These are phyloP conservation scores for Sisor rabdophorus DNA, from an alignment of 2,113 vertebrate genomes.

Conservation along the genomic window DNA sequence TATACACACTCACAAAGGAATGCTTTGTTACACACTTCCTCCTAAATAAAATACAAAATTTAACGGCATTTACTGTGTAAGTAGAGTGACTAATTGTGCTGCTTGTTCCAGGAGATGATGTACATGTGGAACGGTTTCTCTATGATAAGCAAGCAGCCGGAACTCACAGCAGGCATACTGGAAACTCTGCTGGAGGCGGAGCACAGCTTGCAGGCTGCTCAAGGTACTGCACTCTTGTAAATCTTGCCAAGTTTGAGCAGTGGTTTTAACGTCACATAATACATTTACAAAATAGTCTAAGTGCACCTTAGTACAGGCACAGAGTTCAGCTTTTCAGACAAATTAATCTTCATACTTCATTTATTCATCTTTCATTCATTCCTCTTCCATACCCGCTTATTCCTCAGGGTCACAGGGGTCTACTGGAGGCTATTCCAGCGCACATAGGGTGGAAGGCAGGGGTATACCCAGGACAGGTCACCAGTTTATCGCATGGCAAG, in stretches of 20 bases:
- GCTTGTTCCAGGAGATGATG: conserved; percentile 75
- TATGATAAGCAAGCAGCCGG: conserved; percentile 67
- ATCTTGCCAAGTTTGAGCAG: not conserved
- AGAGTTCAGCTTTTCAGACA: too few species aligned
- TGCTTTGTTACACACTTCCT: not conserved
- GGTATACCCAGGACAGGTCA: too few species aligned
- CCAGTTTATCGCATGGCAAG: too few species aligned
- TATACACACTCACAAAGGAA: not conserved
- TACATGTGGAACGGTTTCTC: conserved; percentile 82
- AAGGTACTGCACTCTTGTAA: conserved; percentile 55
- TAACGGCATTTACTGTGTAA: not conserved
- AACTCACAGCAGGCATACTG: conserved; percentile 72
- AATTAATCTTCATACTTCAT: too few species aligned
- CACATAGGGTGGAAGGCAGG: too few species aligned
- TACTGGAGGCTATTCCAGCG: too few species aligned
- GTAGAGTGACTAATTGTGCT: not conserved
- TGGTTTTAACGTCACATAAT: not conserved
- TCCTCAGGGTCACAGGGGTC: too few species aligned
- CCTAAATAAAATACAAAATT: not conserved
- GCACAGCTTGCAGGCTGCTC: conserved; percentile 62
- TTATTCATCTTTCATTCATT: too few species aligned
- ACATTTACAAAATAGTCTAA: not conserved
- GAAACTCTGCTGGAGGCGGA: conserved; percentile 69
- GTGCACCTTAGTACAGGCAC: not conserved
- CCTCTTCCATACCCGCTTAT: too few species aligned